A percentile compares a stretch with the other conserved stretches of the same genome.
Evolutionary conservation across 1,140 invertebrate species (phyloP).

Genomic region (Hypothenemus hampei): DNA sequence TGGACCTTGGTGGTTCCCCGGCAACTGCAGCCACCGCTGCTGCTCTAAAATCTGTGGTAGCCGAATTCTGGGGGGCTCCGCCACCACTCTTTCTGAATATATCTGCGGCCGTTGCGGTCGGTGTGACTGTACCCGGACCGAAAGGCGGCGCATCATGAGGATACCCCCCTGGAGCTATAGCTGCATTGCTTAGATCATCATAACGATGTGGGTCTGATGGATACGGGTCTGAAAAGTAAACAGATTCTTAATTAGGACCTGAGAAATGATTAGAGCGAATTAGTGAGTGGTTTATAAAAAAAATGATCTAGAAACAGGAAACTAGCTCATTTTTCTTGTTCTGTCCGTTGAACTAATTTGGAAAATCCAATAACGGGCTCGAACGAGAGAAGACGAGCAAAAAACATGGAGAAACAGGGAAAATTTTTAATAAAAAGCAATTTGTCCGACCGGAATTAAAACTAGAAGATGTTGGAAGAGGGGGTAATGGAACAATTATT

Average conservation of each 20-base stretch:
- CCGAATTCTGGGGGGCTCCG: constrained; percentile 33
- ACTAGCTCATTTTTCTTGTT: too few species aligned
- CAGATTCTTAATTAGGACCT: not conserved
- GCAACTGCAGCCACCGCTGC: constrained; percentile 39
- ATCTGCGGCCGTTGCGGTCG: constrained; percentile 36
- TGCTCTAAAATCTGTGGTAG: too few species aligned
- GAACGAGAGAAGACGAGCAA: too few species aligned
- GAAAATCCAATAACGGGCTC: too few species aligned
- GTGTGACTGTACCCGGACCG: constrained; percentile 44
- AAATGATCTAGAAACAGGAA: not conserved
- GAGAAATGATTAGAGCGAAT: not conserved
- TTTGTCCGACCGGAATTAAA: too few species aligned
- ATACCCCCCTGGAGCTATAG: constrained; percentile 28
- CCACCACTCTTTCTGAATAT: constrained; percentile 43
- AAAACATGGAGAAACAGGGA: too few species aligned
- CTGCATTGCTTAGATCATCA: constrained; percentile 38
- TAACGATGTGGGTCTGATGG: constrained; percentile 40
- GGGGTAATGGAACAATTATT: not conserved
- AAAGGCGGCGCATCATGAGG: constrained; percentile 19
- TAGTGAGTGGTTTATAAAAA: not conserved
- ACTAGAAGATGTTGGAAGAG: not conserved
- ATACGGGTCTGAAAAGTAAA: constrained; percentile 40
- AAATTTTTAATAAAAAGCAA: not conserved
- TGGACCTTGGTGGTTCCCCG: constrained; percentile 22
- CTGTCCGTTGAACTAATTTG: too few species aligned